Conservation (phyloP, 2,113 vertebrate genomes). For the Leucoraja erinaceus region DNA sequence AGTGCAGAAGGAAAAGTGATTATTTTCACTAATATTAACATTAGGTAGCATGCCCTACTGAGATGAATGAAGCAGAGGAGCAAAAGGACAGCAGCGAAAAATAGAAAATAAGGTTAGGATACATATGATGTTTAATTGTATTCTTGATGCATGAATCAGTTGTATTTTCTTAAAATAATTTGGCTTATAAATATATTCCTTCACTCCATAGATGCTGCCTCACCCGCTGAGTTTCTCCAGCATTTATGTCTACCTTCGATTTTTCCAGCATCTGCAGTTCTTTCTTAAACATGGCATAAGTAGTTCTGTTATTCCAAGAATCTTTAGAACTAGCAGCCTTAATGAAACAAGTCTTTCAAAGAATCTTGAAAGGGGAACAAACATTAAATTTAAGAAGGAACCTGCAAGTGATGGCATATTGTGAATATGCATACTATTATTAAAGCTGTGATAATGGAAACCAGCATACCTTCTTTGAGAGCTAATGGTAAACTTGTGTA, state of each 20-base stretch:
- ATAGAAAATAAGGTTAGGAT: not conserved
- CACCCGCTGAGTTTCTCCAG: no score
- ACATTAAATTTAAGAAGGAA: not conserved
- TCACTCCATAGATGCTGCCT: no score
- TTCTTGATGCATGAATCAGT: not conserved
- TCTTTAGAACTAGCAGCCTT: not conserved
- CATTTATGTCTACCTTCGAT: no score
- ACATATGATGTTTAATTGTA: not conserved
- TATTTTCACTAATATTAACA: not conserved
- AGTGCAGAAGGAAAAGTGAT: not conserved
- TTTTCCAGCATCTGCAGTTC: no score
- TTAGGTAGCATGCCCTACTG: not conserved
- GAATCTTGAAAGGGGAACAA: not conserved
- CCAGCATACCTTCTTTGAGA: not conserved
- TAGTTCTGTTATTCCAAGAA: not conserved
- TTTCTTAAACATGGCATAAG: no score
- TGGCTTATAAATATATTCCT: not conserved
- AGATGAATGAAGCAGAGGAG: not conserved
- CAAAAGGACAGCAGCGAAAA: not conserved
- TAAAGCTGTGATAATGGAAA: not conserved
- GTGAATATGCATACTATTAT: not conserved
- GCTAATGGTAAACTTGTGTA: not conserved
- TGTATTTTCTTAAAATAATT: slow-evolving; percentile 5
- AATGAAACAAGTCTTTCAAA: not conserved
- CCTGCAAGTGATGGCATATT: not conserved